A percentile compares a stretch with the other conserved stretches of the same genome.
Evolutionary conservation across 2,113 vertebrate genomes (phyloP).

Genomic region (Formicarius rufipectus): DNA sequence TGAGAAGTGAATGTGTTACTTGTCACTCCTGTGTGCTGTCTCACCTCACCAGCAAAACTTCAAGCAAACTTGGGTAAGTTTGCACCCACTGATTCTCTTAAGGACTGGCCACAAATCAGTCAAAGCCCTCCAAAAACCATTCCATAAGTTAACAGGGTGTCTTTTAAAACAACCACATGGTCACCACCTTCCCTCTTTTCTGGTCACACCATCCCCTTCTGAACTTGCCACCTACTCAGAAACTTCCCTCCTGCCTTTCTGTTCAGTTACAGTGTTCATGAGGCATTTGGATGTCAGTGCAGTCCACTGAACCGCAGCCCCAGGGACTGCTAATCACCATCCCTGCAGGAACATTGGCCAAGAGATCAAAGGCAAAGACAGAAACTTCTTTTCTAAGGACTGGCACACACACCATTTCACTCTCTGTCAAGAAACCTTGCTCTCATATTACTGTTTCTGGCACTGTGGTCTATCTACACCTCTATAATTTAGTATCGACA

Average conservation of each 20-base stretch:
- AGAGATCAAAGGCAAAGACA: constrained; percentile 37
- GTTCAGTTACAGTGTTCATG: neutral
- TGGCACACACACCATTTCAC: neutral
- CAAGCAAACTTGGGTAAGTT: neutral
- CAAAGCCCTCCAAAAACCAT: neutral
- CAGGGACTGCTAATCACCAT: neutral
- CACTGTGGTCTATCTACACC: rapidly evolving
- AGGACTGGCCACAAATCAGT: neutral
- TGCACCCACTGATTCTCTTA: neutral
- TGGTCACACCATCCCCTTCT: neutral
- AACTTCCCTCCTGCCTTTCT: neutral
- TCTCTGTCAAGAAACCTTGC: neutral
- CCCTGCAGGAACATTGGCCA: neutral
- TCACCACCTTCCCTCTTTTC: neutral
- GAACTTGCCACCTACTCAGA: neutral
- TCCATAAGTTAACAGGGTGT: neutral
- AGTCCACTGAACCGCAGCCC: neutral
- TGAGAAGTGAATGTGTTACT: neutral
- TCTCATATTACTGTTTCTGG: neutral
- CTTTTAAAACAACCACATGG: neutral
- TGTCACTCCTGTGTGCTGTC: neutral
- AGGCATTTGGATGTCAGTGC: neutral
- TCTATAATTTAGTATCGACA: neutral
- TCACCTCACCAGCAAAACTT: neutral
- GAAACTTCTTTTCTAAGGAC: constrained; percentile 5